Evolutionary conservation across 1,140 invertebrate genomes (phyloP).

Genomic region (Conus ventricosus): DNA sequence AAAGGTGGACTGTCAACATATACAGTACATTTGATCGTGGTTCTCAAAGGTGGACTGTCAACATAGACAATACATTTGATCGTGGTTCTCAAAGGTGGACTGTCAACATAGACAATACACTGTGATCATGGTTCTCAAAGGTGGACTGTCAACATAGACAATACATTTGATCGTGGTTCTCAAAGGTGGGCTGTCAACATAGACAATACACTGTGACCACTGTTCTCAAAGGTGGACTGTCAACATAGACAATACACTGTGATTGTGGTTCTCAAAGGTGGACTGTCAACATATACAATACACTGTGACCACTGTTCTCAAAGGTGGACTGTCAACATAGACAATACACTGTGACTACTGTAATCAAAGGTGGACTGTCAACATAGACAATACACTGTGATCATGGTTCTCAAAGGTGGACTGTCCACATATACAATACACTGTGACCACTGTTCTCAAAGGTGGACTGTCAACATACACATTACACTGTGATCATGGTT

Average conservation of each 20-base stretch:
- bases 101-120: no score
- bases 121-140: no score
- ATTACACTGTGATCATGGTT: slow-evolving; percentile 45
- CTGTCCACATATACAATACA: slow-evolving; percentile 71
- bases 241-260: slow-evolving; percentile 29
- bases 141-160: slow-evolving; percentile 74
- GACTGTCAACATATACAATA: slow-evolving; percentile 73
- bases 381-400: no score
- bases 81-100: slow-evolving; percentile 72
- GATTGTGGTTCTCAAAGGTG: slow-evolving; percentile 69
- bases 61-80: not conserved
- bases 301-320: slow-evolving; percentile 59
- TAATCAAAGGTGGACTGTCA: slow-evolving; percentile 77
- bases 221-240: slow-evolving; percentile 77
- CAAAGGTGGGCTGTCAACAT: slow-evolving; percentile 76
- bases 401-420: slow-evolving; percentile 75
- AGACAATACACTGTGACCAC: not conserved
- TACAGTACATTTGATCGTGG: not conserved
- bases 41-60: slow-evolving; percentile 76
- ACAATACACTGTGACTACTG: not conserved
- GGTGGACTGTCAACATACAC: slow-evolving; percentile 73
- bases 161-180: slow-evolving; percentile 52
- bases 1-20: slow-evolving; percentile 75
- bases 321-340: slow-evolving; percentile 75
- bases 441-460: slow-evolving; percentile 65